These are phyloP conservation scores for Silurus aristotelis DNA, from an alignment of 2,797 vertebrate species.

Conservation along the genomic window DNA sequence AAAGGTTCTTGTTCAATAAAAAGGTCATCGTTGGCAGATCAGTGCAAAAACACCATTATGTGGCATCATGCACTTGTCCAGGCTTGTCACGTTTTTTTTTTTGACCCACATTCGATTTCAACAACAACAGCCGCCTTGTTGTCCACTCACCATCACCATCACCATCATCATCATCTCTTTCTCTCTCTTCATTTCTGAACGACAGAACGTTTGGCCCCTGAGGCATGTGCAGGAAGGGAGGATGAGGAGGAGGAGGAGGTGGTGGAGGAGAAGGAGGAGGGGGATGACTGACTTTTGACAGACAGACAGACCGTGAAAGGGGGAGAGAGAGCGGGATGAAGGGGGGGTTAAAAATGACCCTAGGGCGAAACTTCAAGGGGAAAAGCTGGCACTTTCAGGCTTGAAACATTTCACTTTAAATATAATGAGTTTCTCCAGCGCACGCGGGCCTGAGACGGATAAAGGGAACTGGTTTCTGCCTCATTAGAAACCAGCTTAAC, in stretches of 20 bases:
- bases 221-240: slow-evolving; percentile 46
- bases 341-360: slow-evolving; percentile 68
- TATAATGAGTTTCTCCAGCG: slow-evolving; percentile 78
- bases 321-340: slow-evolving; percentile 68
- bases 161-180: slow-evolving; percentile 4
- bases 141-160: slow-evolving; percentile 42
- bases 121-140: slow-evolving; percentile 55
- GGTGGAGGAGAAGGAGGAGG: slow-evolving; percentile 55
- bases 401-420: slow-evolving; percentile 82
- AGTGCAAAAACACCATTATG: slow-evolving; percentile 46
- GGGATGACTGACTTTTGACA: slow-evolving; percentile 67
- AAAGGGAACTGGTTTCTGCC: slow-evolving; percentile 51
- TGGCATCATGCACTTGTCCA: slow-evolving; percentile 50
- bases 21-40: slow-evolving; percentile 50
- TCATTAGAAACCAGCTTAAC: slow-evolving; percentile 59
- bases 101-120: slow-evolving; percentile 58
- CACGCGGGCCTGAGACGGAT: slow-evolving; percentile 54
- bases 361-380: slow-evolving; percentile 73
- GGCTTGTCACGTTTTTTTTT: slow-evolving; percentile 45
- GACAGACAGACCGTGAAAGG: slow-evolving; percentile 78
- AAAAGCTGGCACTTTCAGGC: slow-evolving; percentile 78
- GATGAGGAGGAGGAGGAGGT: slow-evolving; percentile 22
- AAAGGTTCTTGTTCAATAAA: slow-evolving; percentile 30
- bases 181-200: slow-evolving; percentile 51
- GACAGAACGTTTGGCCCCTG: slow-evolving; percentile 54